These are phyloP conservation scores for Drosophila dunni DNA, from an alignment of 1,140 invertebrate species.

Conservation along the genomic window DNA sequence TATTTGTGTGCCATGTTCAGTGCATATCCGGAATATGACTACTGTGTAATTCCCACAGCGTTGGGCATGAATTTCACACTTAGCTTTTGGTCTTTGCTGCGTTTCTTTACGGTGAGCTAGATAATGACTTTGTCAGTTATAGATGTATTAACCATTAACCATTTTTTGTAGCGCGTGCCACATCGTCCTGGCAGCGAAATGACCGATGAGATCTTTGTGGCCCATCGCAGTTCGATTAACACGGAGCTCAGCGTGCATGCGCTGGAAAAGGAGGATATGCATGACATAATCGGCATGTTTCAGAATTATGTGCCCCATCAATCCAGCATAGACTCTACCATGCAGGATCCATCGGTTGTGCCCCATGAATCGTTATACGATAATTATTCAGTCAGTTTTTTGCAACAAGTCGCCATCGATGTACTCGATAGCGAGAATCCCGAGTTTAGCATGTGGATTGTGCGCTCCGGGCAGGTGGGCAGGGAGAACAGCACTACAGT, in stretches of 20 bases:
- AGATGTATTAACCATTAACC: background rate
- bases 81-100: constrained; percentile 41
- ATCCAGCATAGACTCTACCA: background rate
- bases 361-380: background rate
- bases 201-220: constrained; percentile 51
- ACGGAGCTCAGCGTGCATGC: constrained; percentile 46
- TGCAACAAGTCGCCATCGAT: constrained; percentile 26
- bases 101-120: constrained; percentile 54
- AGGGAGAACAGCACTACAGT: constrained; percentile 42
- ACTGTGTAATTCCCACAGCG: constrained; percentile 49
- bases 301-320: background rate
- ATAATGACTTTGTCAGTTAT: background rate
- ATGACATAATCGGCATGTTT: constrained; percentile 28
- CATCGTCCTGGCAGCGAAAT: constrained; percentile 46
- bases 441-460: constrained; percentile 46
- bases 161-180: constrained; percentile 37
- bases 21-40: constrained; percentile 60
- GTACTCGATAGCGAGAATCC: constrained; percentile 21
- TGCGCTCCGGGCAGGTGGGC: constrained; percentile 41
- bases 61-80: constrained; percentile 5
- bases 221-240: constrained; percentile 59
- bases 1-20: constrained; percentile 61
- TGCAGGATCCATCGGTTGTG: background rate
- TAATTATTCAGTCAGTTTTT: background rate
- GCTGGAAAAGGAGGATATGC: constrained; percentile 35